These are phyloP conservation scores for Agrenia bidenticulata DNA, from an alignment of 2,888 invertebrate species.

Conservation along the genomic window DNA sequence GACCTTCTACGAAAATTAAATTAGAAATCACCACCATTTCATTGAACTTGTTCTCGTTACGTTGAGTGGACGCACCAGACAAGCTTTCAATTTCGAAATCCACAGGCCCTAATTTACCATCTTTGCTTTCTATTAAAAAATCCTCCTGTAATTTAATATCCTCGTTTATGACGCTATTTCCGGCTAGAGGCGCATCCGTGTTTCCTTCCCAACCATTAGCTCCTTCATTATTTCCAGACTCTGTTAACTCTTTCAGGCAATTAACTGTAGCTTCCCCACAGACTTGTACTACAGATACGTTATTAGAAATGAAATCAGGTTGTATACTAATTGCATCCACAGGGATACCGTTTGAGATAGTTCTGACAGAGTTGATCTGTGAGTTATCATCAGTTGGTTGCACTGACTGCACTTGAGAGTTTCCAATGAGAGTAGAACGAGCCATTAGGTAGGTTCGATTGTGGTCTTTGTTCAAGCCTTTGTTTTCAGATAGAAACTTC, in stretches of 20 bases:
- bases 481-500: no score
- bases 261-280: neutral
- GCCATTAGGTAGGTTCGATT: neutral
- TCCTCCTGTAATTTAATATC: no score
- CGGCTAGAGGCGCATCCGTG: neutral
- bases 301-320: neutral
- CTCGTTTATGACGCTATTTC: no score
- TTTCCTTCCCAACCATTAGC: neutral
- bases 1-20: neutral
- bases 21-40: neutral
- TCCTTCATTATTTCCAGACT: neutral
- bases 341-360: no score
- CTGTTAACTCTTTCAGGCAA: neutral
- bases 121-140: neutral
- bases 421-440: no score
- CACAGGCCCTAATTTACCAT: neutral
- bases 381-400: no score
- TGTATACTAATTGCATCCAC: neutral
- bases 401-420: no score
- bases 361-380: no score
- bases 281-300: constrained; percentile 2
- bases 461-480: no score
- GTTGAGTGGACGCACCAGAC: no score
- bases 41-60: neutral
- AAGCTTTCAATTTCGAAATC: neutral